phyloP scores from a whole-genome alignment of 2,888 invertebrate genomes.

The Sesia bembeciformis region DNA sequence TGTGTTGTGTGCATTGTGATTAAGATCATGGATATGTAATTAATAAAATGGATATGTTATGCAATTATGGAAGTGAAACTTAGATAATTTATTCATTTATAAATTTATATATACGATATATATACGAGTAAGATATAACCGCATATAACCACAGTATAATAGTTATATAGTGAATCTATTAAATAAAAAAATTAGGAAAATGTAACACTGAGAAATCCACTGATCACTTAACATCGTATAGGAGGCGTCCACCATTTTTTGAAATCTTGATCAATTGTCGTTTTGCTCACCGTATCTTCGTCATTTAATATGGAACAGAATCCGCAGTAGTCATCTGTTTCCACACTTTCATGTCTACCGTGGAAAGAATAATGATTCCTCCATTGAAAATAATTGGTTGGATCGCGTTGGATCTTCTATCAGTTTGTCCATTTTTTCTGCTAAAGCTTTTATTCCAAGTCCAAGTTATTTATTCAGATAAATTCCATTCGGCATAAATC shows the following conservation, averaged over 20 bases:
- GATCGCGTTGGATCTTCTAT: conserved; percentile 20
- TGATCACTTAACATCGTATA: neutral
- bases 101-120: no score
- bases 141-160: no score
- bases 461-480: conserved; percentile 21
- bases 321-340: conserved; percentile 23
- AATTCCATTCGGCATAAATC: conserved; percentile 26
- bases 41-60: no score
- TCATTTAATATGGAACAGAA: conserved; percentile 21
- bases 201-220: neutral
- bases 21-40: no score
- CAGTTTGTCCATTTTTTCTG: conserved; percentile 19
- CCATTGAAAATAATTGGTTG: conserved; percentile 26
- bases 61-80: no score
- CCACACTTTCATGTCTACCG: conserved; percentile 12
- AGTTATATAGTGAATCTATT: no score
- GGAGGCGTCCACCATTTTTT: conserved; percentile 7
- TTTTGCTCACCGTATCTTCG: conserved; percentile 3
- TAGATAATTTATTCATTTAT: no score
- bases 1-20: no score
- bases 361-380: conserved; percentile 27
- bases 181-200: neutral
- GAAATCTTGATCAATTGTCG: conserved; percentile 3
- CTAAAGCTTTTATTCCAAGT: conserved; percentile 13
- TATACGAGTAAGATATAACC: no score